Evolutionary conservation across 2,113 vertebrate species (phyloP).

Genomic region (Petrocephalus zakoni): DNA sequence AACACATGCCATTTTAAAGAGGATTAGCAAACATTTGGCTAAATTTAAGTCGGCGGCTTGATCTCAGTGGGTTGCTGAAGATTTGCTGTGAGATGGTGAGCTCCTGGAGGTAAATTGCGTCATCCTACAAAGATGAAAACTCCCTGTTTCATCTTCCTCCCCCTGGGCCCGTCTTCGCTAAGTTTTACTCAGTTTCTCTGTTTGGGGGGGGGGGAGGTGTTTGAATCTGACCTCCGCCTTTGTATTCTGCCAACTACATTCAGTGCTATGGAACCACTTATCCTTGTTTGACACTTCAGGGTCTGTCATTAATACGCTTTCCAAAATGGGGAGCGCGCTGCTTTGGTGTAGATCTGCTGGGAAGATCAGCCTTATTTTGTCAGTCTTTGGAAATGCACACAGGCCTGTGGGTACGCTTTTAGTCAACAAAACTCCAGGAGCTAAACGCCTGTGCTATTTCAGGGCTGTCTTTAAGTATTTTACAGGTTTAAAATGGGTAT

Average conservation of each 20-base stretch:
- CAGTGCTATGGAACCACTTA: not conserved
- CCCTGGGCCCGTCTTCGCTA: not conserved
- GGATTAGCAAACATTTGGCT: not conserved
- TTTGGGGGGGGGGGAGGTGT: not conserved
- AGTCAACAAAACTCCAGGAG: not conserved
- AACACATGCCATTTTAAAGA: not conserved
- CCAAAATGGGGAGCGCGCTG: not conserved
- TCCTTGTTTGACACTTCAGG: not conserved
- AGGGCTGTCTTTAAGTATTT: not conserved
- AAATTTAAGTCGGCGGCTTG: not conserved
- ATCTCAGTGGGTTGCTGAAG: not conserved
- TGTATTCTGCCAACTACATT: not conserved
- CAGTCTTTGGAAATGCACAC: not conserved
- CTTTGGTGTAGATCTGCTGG: not conserved
- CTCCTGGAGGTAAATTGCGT: not conserved
- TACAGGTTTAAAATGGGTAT: not conserved
- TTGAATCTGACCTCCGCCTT: not conserved
- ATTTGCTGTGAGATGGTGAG: not conserved
- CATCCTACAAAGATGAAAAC: not conserved
- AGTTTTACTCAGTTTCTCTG: not conserved
- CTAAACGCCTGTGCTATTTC: not conserved
- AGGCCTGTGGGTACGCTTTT: not conserved
- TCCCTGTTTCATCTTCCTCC: not conserved
- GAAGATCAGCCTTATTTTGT: not conserved
- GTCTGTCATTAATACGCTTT: not conserved